Evolutionary conservation across 1,140 invertebrate genomes (phyloP).

Genomic region (Megalonaias nervosa): DNA sequence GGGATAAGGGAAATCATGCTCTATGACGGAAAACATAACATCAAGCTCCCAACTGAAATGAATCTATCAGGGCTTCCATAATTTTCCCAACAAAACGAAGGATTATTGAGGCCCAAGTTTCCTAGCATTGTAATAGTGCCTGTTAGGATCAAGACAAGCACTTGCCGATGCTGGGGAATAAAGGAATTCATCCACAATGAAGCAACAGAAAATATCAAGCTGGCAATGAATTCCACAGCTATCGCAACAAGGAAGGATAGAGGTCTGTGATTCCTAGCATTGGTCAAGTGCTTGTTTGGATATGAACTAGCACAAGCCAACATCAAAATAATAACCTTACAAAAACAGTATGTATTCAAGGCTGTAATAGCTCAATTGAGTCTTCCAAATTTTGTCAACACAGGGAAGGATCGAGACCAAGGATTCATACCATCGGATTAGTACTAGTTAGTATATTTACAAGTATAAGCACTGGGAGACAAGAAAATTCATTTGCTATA

Average conservation of each 20-base stretch:
- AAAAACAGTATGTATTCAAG: too few species aligned
- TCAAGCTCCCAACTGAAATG: not conserved
- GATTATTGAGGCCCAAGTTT: not conserved
- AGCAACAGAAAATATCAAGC: too few species aligned
- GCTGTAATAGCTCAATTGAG: not conserved
- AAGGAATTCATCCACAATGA: too few species aligned
- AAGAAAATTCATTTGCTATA: not conserved
- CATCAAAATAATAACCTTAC: too few species aligned
- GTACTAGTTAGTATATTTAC: constrained; percentile 30
- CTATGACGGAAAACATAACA: not conserved
- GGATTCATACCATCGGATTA: constrained; percentile 25
- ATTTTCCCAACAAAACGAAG: not conserved
- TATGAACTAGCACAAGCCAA: constrained; percentile 48
- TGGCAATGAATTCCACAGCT: too few species aligned
- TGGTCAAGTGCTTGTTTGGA: constrained; percentile 36
- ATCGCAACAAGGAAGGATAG: not conserved
- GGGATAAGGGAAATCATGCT: constrained; percentile 3
- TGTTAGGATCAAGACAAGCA: constrained; percentile 32
- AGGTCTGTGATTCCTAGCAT: constrained; percentile 24
- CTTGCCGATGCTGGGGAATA: constrained; percentile 35
- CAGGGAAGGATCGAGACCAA: too few species aligned
- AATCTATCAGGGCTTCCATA: not conserved
- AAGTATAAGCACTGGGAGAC: constrained; percentile 47
- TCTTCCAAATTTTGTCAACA: too few species aligned
- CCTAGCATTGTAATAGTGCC: not conserved